Percentiles rank a stretch among this genome's conserved stretches.
phyloP scores from a whole-genome alignment of 2,888 invertebrate species.

The Buathra laborator region DNA sequence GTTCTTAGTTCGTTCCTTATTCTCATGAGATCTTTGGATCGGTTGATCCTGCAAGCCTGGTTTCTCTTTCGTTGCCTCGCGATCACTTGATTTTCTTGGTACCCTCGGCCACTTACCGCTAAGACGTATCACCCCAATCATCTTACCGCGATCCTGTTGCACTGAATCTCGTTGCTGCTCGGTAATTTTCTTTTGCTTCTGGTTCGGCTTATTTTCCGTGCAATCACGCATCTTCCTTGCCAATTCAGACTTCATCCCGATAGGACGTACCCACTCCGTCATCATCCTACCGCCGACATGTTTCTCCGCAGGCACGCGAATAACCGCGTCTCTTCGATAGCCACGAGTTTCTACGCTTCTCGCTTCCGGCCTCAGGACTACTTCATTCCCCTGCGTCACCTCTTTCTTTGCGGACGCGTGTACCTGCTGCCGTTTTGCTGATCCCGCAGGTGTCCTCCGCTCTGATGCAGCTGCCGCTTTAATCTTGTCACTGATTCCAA shows the following conservation, averaged over 20 bases:
- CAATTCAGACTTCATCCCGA: constrained; percentile 31
- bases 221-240: constrained; percentile 36
- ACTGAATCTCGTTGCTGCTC: neutral
- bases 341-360: constrained; percentile 48
- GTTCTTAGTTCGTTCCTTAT: neutral
- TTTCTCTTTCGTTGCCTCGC: constrained; percentile 7
- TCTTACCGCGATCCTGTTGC: neutral
- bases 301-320: constrained; percentile 50
- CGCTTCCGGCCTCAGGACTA: constrained; percentile 15
- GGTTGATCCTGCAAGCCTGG: neutral
- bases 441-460: constrained; percentile 49
- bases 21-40: neutral
- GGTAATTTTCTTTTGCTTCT: constrained; percentile 6
- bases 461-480: constrained; percentile 53
- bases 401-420: constrained; percentile 20
- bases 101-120: neutral
- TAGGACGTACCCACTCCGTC: constrained; percentile 28
- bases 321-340: constrained; percentile 9
- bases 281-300: constrained; percentile 20
- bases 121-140: neutral
- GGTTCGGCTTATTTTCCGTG: constrained; percentile 16
- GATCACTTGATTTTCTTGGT: neutral
- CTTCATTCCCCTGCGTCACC: constrained; percentile 22
- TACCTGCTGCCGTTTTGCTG: constrained; percentile 63
- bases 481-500: constrained; percentile 10